Conservation (phyloP, 2,888 invertebrate species). For the Psylliodes chrysocephalus region DNA sequence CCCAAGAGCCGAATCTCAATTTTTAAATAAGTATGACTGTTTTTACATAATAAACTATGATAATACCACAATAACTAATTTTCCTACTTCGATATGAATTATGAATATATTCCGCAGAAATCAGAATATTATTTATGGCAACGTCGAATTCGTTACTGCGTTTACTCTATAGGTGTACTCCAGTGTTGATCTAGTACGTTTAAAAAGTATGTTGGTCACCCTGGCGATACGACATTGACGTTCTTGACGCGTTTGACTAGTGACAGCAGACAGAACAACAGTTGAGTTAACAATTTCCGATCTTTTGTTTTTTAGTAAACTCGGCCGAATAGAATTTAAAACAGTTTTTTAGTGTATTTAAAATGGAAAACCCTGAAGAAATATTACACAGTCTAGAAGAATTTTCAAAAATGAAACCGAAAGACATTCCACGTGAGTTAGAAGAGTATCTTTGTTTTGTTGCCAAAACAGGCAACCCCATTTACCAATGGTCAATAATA, state of each 20-base stretch:
- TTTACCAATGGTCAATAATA: slow-evolving; percentile 90
- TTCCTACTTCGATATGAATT: no score
- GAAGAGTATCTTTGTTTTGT: slow-evolving; percentile 91
- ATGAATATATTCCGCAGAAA: no score
- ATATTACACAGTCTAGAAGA: slow-evolving; percentile 85
- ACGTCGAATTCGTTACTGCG: no score
- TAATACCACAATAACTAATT: no score
- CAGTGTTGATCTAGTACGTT: neutral
- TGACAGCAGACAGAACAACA: slow-evolving; percentile 12
- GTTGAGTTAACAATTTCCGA: neutral
- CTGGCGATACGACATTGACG: neutral
- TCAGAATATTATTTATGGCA: no score
- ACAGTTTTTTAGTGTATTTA: slow-evolving; percentile 7
- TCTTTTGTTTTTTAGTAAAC: slow-evolving; percentile 40
- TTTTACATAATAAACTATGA: no score
- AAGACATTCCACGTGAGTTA: slow-evolving; percentile 87
- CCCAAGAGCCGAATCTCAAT: no score
- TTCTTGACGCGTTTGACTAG: slow-evolving; percentile 9
- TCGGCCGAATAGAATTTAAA: slow-evolving; percentile 14
- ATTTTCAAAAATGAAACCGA: slow-evolving; percentile 78
- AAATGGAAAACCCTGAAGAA: slow-evolving; percentile 88
- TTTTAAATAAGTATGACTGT: no score
- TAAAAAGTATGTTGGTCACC: neutral
- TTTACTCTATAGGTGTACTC: no score
- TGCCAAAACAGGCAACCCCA: slow-evolving; percentile 93